These are phyloP conservation scores for Euura saliciscinereae DNA, from an alignment of 1,140 invertebrate genomes.

Conservation along the genomic window DNA sequence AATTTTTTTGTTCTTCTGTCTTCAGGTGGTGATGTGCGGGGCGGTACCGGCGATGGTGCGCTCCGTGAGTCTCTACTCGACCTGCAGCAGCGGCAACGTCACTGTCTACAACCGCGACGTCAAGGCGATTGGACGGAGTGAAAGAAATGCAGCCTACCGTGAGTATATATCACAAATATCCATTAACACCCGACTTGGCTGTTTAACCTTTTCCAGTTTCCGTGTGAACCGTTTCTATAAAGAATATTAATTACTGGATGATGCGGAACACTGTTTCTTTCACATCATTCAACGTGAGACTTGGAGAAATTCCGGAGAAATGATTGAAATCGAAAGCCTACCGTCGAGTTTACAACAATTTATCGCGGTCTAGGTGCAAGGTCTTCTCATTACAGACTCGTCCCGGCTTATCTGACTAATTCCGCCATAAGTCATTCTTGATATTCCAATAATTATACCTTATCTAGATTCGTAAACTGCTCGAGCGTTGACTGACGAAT, in stretches of 20 bases:
- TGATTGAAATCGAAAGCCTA: no score
- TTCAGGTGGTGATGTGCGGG: constrained; percentile 74
- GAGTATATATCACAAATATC: constrained; percentile 36
- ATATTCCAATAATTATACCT: constrained; percentile 6
- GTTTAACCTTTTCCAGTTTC: no score
- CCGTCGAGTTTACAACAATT: neutral
- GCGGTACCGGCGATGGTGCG: constrained; percentile 72
- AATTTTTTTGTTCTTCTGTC: constrained; percentile 23
- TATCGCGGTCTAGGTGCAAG: neutral
- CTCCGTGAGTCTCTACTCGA: constrained; percentile 70
- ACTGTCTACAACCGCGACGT: constrained; percentile 56
- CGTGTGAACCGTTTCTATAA: no score
- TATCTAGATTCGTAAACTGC: neutral
- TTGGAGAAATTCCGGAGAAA: no score
- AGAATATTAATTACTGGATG: no score
- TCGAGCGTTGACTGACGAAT: neutral
- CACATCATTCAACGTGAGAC: no score
- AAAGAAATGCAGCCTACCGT: constrained; percentile 56
- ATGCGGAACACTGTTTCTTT: no score
- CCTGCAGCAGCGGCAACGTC: constrained; percentile 63
- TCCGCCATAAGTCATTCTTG: neutral
- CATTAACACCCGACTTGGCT: no score
- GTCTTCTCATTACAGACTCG: neutral
- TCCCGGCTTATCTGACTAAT: neutral
- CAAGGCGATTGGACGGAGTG: constrained; percentile 50